phyloP scores from a whole-genome alignment of 2,113 vertebrate species.

The Sprattus sprattus region DNA sequence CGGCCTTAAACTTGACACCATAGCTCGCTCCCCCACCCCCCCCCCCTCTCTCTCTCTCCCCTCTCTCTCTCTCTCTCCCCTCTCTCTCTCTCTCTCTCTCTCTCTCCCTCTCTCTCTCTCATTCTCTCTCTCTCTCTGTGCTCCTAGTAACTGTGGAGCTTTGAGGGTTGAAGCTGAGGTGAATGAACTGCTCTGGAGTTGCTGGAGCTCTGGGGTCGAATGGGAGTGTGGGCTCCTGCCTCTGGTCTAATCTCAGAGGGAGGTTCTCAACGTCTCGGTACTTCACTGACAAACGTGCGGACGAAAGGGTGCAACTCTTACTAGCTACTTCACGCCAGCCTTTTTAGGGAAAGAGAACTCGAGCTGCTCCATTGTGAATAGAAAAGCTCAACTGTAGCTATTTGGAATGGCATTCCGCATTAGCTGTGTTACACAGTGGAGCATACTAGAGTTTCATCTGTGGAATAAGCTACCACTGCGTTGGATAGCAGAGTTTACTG shows the following conservation, averaged over 20 bases:
- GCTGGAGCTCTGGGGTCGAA: background rate
- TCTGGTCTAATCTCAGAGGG: background rate
- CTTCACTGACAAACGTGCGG: background rate
- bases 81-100: background rate
- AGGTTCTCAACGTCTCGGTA: background rate
- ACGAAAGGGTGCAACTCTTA: background rate
- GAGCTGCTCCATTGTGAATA: no score
- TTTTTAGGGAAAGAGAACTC: background rate
- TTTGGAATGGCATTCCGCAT: background rate
- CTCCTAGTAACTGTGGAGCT: background rate
- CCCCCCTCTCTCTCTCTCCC: background rate
- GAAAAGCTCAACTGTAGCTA: background rate
- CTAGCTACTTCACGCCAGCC: background rate
- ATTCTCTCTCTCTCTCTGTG: background rate
- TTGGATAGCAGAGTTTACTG: background rate
- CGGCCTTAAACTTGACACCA: slow-evolving; percentile 6
- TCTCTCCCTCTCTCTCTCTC: background rate
- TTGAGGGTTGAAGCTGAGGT: background rate
- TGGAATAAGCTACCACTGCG: background rate
- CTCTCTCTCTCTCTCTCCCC: background rate
- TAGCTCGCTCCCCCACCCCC: background rate
- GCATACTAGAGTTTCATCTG: background rate
- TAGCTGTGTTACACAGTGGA: background rate
- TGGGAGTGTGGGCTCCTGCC: background rate
- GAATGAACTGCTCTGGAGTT: background rate